phyloP scores from a whole-genome alignment of 1,140 invertebrate genomes.

The silkworm (Bombyx mori) region ASM3026992v2 NC_085110.1:3685501-3686000 shows the following conservation, averaged over 20 bases:
- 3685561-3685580: too few species aligned
- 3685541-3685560: too few species aligned
- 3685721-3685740: slow-evolving; percentile 28
- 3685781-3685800: slow-evolving; percentile 31
- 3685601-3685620: too few species aligned
- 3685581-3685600: too few species aligned
- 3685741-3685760: slow-evolving; percentile 26
- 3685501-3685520: too few species aligned
- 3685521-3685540: too few species aligned
- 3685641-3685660: too few species aligned
- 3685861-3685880: too few species aligned
- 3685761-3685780: slow-evolving; percentile 25
- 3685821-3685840: too few species aligned
- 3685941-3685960: slow-evolving; percentile 13
- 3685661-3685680: slow-evolving; percentile 1
- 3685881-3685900: slow-evolving; percentile 14
- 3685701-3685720: slow-evolving; percentile 34
- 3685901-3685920: slow-evolving; percentile 20
- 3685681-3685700: slow-evolving; percentile 13
- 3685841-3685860: too few species aligned
- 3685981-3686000: too few species aligned
- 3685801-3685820: slow-evolving; percentile 13
- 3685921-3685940: slow-evolving; percentile 23
- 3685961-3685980: not conserved
- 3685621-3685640: too few species aligned